Evolutionary conservation across 2,888 invertebrate genomes (phyloP), one percentile per base, ranked within the genome.

Genomic region (Synanthedon formicaeformis): DNA sequence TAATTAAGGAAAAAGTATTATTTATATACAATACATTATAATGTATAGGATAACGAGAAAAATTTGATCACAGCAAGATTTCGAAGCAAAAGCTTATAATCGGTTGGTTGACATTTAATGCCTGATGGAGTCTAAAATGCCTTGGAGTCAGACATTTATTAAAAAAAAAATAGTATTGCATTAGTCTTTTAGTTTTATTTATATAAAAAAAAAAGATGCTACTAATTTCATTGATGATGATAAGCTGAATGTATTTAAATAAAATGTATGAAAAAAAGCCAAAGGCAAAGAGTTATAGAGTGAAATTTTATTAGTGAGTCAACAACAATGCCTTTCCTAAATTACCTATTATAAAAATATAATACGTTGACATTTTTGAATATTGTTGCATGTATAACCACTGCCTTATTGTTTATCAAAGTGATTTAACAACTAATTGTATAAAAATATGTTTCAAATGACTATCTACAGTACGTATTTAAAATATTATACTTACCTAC

Each of bases 391-490:
- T 75, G 67, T 71, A 79, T 23, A 27, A n/a, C 73, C 78, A 81
- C 81, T 82, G 81, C 81, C 82, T 80, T 79, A 76, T 74, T 75
- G 74, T 76, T 79, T 71, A 71, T 71, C 69, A 70, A 76, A 65
- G 61, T 68, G 65, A 69, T 66, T 74, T 74, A 72, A 66, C 72
- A 72, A 64, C 66, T 65, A 72, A 67, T 71, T 70, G 68, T 66
- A 61, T 72, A 69, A 18, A 16, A 71, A 64, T 65, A 64, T 45
- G 70, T 75, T 77, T 73, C 70, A 70, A 45, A 41, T 41, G 2
- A 41, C 13, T 45, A 45, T 45, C 13, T 45, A 45, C 14, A n/a
- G 5, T 13, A 45, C 14, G 14, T 45, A 45, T 45, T 13, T 13
- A 14, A 45, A n/a, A 45, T 45, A 45, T 45, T 45, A 45, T 45